phyloP scores from a whole-genome alignment of 2,113 vertebrate genomes.

The Nematolebias whitei region DNA sequence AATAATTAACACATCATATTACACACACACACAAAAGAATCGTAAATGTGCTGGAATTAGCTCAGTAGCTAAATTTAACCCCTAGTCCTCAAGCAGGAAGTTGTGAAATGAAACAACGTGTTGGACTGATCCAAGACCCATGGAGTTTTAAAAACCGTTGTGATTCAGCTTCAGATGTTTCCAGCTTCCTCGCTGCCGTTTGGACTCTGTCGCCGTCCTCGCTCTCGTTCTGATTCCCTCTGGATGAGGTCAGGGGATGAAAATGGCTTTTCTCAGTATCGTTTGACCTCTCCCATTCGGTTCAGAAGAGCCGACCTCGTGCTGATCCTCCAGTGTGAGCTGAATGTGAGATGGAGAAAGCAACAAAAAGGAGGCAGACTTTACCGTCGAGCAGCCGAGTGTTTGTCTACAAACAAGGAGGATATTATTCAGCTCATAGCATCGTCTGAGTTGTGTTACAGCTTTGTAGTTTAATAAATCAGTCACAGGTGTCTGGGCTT shows the following conservation, averaged over 20 bases:
- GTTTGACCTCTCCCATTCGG: constrained; percentile 7
- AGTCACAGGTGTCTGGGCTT: no score
- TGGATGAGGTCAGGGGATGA: not conserved
- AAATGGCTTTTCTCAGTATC: constrained; percentile 11
- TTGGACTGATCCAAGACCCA: not conserved
- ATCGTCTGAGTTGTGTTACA: no score
- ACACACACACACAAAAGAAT: no score
- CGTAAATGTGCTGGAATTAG: no score
- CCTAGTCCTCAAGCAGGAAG: no score
- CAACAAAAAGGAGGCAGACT: no score
- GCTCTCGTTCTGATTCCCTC: constrained; percentile 11
- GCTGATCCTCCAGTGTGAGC: not conserved
- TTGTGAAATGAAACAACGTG: rapidly evolving
- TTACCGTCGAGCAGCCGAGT: no score
- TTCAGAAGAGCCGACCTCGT: constrained; percentile 2
- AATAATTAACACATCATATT: no score
- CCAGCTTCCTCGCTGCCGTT: not conserved
- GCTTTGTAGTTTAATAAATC: no score
- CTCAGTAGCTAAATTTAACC: no score
- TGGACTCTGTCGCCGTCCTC: not conserved
- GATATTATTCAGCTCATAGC: no score
- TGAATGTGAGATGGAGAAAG: constrained; percentile 1
- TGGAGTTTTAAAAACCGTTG: not conserved
- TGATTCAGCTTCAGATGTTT: not conserved
- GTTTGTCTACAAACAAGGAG: no score